phyloP scores from a whole-genome alignment of 2,113 vertebrate genomes.

The Nothocercus julius region DNA sequence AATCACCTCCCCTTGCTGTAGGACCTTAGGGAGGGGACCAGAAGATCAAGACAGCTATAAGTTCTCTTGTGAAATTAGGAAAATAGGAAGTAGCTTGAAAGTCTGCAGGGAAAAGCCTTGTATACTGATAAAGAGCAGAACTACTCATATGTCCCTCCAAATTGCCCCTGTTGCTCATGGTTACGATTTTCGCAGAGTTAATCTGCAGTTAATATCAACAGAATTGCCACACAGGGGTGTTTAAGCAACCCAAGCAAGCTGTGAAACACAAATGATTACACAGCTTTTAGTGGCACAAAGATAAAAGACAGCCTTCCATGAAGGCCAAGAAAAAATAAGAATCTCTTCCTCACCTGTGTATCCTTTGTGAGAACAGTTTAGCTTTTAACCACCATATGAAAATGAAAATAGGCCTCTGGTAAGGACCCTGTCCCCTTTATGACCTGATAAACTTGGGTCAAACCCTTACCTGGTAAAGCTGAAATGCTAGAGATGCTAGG shows the following conservation, averaged over 20 bases:
- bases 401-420: neutral
- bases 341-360: neutral
- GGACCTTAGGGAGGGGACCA: slow-evolving; percentile 1
- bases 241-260: neutral
- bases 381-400: neutral
- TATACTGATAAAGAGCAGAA: neutral
- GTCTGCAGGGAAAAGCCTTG: neutral
- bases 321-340: neutral
- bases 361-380: neutral
- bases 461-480: neutral
- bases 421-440: neutral
- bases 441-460: neutral
- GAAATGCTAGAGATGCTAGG: neutral
- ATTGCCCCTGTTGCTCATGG: neutral
- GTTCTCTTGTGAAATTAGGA: neutral
- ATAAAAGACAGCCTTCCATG: neutral
- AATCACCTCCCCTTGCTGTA: slow-evolving; percentile 2
- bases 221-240: neutral
- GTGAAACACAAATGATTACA: neutral
- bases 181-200: neutral
- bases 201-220: neutral
- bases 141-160: neutral
- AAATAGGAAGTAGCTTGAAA: slow-evolving; percentile 20
- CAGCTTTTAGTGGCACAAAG: neutral
- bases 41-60: neutral